Evolutionary conservation across 2,797 vertebrate species (phyloP), one percentile per base, ranked within the genome.

Genomic region (Alca torda): DNA sequence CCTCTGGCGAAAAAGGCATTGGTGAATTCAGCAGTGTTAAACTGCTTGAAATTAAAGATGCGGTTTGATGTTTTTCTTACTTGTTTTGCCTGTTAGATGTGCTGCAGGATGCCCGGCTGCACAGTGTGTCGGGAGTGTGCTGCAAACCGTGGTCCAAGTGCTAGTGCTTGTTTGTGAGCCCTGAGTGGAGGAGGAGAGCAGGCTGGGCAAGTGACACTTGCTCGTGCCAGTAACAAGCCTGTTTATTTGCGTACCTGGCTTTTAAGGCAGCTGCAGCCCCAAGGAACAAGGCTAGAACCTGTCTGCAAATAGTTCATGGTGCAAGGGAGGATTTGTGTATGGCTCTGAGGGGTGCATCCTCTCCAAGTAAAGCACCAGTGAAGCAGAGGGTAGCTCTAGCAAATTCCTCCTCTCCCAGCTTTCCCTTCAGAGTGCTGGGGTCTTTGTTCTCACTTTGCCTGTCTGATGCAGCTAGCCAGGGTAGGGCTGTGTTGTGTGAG

Each of bases 191-290:
- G 50, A 93, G 81, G 48, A 87, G 76, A 89, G 88, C 87, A 81
- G 76, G 90, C 89, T 78, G 84, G 75, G 79, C 90, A 50, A 84
- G 84, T 53, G 82, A 21, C 31, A 11, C 81, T 84, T 53, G 87
- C 73, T 87, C 53, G 80, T 74, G 68, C 53, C 41, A 21, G 24
- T 57, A 33, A 61, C 43, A 14, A 83, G 89, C 84, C 76, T 73
- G 73, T 86, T 77, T 72, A 72, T 50, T 91, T 75, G 45, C 76
- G n/a, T 83, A 67, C 37, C 45, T 83, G 68, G 11, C 78, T 92
- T 89, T 91, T 77, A 33, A 83, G 84, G 54, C 13, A 68, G 28
- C 57, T 83, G 82, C 33, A 89, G 57, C 72, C 81, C 30, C 0
- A 0, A 54, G 87, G 60, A 87, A 6, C 51, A 31, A 67, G 25